These are phyloP conservation scores for Netelia inedita DNA, from an alignment of 2,888 invertebrate species.

Conservation along the genomic window DNA sequence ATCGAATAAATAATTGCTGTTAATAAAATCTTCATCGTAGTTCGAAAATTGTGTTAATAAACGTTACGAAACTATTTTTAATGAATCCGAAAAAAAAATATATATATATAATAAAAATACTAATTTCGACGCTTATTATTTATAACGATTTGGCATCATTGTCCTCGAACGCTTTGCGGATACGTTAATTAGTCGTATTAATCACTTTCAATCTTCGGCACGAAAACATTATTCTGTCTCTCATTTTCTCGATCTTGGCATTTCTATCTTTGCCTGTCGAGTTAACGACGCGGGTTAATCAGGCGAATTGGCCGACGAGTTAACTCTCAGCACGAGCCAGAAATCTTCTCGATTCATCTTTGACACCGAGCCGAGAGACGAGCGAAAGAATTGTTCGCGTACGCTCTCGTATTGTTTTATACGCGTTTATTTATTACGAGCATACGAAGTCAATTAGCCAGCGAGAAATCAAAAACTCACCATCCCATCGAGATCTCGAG, in stretches of 20 bases:
- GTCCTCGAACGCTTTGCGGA: too few species aligned
- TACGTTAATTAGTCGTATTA: too few species aligned
- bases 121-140: too few species aligned
- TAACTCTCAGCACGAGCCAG: constrained; percentile 35
- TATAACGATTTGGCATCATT: too few species aligned
- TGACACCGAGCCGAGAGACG: constrained; percentile 8
- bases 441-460: constrained; percentile 59
- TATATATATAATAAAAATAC: too few species aligned
- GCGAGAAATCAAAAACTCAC: constrained; percentile 61
- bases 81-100: too few species aligned
- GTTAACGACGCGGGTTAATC: constrained; percentile 66
- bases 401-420: constrained; percentile 26
- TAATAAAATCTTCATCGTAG: too few species aligned
- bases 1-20: too few species aligned
- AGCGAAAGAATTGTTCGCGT: constrained; percentile 26
- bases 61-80: too few species aligned
- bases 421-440: background rate
- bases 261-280: constrained; percentile 28
- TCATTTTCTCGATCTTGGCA: constrained; percentile 18
- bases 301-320: constrained; percentile 30
- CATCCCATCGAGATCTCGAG: constrained; percentile 11
- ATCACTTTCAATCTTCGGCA: too few species aligned
- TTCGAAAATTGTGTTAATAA: too few species aligned
- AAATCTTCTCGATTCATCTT: constrained; percentile 22
- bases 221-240: background rate